Conservation (phyloP, 2,113 vertebrate species). For the Arenaria interpres region DNA sequence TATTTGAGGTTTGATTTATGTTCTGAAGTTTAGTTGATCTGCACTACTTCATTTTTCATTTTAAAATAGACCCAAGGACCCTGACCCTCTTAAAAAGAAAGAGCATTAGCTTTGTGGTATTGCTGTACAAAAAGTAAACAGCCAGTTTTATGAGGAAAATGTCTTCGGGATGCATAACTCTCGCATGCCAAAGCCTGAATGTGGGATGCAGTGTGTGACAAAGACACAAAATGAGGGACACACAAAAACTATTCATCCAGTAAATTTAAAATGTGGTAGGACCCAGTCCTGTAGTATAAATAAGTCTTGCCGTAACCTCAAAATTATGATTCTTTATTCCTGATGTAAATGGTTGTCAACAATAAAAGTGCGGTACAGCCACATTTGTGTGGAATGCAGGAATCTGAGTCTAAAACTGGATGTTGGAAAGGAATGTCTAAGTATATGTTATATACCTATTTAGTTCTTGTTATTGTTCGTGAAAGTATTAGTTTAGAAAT, state of each 20-base stretch:
- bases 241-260: constrained; percentile 20
- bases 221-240: not conserved
- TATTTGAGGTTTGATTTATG: constrained; percentile 61
- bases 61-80: constrained; percentile 52
- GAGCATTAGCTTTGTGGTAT: constrained; percentile 57
- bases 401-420: not conserved
- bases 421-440: not conserved
- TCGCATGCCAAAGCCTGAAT: constrained; percentile 11
- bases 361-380: not conserved
- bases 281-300: constrained; percentile 4
- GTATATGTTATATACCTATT: not conserved
- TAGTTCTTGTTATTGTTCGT: not conserved
- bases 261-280: constrained; percentile 47
- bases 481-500: not conserved
- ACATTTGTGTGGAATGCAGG: not conserved
- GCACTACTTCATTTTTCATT: constrained; percentile 61
- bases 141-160: constrained; percentile 56
- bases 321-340: constrained; percentile 42
- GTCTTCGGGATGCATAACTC: constrained; percentile 12
- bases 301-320: constrained; percentile 36
- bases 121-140: constrained; percentile 59
- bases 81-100: constrained; percentile 60
- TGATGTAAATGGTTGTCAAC: constrained; percentile 41
- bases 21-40: constrained; percentile 47
- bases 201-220: constrained; percentile 53